Percentiles rank a stretch among this genome's conserved stretches.
phyloP scores from a whole-genome alignment of 2,797 vertebrate genomes.

The Tragelaphus eurycerus region DNA sequence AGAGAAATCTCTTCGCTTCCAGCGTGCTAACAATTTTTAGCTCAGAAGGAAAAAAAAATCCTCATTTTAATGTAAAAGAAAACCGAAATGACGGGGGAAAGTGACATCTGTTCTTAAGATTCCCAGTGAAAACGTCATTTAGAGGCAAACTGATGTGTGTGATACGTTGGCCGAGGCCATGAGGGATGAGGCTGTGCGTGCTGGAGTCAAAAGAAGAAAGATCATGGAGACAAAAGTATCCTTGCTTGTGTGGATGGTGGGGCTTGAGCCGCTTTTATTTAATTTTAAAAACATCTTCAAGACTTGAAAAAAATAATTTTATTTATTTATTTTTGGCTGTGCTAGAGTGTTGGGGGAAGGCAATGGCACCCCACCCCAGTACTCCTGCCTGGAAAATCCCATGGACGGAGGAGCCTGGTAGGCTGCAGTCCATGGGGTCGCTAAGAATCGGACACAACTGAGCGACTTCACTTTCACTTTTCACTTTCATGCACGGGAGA shows the following conservation, averaged over 20 bases:
- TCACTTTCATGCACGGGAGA: too few relatives aligned
- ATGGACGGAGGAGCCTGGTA: too few relatives aligned
- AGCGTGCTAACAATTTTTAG: slow-evolving; percentile 27
- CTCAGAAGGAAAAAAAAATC: neutral
- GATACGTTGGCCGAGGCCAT: neutral
- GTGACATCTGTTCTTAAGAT: slow-evolving; percentile 31
- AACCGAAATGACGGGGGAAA: neutral
- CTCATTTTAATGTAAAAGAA: slow-evolving; percentile 26
- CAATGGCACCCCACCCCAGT: too few relatives aligned
- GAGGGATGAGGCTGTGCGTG: neutral
- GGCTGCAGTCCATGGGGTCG: too few relatives aligned
- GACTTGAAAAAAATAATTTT: neutral
- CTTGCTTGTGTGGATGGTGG: neutral
- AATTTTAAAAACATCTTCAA: neutral
- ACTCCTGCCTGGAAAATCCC: too few relatives aligned
- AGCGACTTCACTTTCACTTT: too few relatives aligned
- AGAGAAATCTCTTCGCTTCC: slow-evolving; percentile 29
- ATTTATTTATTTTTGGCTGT: neutral
- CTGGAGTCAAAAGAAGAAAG: neutral
- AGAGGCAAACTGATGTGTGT: neutral
- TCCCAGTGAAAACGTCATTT: neutral
- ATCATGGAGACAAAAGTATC: neutral
- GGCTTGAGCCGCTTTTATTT: neutral
- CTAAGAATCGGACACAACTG: too few relatives aligned
- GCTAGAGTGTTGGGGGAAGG: neutral